Evolutionary conservation across 1,140 invertebrate species (phyloP).

Genomic region (Lerema accius): DNA sequence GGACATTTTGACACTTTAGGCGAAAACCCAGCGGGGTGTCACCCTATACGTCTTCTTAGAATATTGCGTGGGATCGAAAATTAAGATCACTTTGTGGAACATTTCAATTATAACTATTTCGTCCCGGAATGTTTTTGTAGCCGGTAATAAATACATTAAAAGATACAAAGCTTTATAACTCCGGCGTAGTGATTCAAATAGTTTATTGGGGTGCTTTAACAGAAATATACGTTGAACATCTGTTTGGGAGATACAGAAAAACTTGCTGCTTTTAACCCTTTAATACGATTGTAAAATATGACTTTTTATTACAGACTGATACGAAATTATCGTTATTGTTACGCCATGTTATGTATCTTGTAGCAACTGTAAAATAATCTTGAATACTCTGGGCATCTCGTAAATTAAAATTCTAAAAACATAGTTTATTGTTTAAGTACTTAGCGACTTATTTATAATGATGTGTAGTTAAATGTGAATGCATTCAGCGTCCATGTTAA

Average conservation of each 20-base stretch:
- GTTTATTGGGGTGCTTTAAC: constrained; percentile 13
- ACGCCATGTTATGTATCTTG: too few relatives aligned
- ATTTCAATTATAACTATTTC: constrained; percentile 62
- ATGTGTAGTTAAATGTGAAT: constrained; percentile 35
- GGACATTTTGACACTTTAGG: constrained; percentile 79
- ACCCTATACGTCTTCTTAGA: constrained; percentile 70
- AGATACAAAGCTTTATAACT: constrained; percentile 8
- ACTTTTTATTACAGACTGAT: too few relatives aligned
- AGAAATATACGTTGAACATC: constrained; percentile 15
- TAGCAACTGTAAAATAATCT: too few relatives aligned
- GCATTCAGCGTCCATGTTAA: constrained; percentile 40
- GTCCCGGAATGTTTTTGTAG: constrained; percentile 16
- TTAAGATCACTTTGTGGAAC: constrained; percentile 64
- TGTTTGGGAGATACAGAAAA: neutral
- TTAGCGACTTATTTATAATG: neutral
- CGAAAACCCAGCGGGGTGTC: constrained; percentile 73
- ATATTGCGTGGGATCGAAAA: constrained; percentile 65
- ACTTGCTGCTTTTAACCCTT: too few relatives aligned
- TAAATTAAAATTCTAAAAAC: too few relatives aligned
- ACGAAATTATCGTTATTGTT: too few relatives aligned
- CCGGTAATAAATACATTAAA: constrained; percentile 24
- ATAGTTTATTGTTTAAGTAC: neutral
- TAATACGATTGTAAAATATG: too few relatives aligned
- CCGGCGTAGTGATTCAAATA: constrained; percentile 4
- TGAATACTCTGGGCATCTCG: too few relatives aligned